Evolutionary conservation across 2,888 invertebrate genomes (phyloP).

Genomic region (Plebejus argus): DNA sequence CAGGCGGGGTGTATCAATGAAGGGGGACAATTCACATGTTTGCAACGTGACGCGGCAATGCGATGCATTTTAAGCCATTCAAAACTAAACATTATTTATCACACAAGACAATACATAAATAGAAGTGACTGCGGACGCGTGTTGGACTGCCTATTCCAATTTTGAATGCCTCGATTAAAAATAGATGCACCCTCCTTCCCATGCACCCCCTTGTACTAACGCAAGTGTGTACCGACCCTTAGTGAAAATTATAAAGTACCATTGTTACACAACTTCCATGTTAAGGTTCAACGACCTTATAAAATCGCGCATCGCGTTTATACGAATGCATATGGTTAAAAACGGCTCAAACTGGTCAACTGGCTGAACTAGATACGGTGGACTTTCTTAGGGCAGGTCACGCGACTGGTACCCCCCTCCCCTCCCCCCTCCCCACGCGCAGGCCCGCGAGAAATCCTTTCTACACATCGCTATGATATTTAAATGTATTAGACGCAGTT

Average conservation of each 20-base stretch:
- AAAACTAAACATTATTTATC: too few species aligned
- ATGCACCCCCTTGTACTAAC: background rate
- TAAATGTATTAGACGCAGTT: background rate
- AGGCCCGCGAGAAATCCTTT: constrained; percentile 11
- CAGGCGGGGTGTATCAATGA: too few species aligned
- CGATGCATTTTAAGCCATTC: too few species aligned
- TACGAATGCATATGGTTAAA: constrained; percentile 32
- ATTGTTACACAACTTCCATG: background rate
- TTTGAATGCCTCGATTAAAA: too few species aligned
- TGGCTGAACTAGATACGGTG: constrained; percentile 42
- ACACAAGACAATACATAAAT: too few species aligned
- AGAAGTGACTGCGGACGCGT: too few species aligned
- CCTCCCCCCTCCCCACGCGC: background rate
- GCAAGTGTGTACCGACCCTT: background rate
- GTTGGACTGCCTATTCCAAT: too few species aligned
- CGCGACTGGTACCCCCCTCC: constrained; percentile 38
- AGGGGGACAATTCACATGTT: too few species aligned
- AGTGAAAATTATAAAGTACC: background rate
- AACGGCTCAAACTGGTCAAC: constrained; percentile 42
- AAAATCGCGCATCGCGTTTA: constrained; percentile 11
- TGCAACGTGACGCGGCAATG: too few species aligned
- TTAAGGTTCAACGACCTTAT: constrained; percentile 2
- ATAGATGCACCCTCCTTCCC: too few species aligned
- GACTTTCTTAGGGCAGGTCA: constrained; percentile 47
- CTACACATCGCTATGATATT: constrained; percentile 21